These are phyloP conservation scores for Apantesis nais DNA, from an alignment of 2,888 invertebrate species.

Conservation along the genomic window DNA sequence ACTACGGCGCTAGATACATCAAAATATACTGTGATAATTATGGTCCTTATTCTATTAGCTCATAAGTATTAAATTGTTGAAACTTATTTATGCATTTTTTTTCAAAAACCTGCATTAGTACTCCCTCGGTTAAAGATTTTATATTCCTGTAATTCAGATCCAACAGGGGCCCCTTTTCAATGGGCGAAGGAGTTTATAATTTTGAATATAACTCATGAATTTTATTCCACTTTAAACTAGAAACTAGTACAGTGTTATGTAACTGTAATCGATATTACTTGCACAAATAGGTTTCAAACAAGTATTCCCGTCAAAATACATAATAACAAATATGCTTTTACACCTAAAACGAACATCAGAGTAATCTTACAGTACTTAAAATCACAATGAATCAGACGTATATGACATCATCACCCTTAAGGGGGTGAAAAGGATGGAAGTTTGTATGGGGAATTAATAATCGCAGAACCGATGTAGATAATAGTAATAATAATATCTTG, in stretches of 20 bases:
- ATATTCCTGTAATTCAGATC: background rate
- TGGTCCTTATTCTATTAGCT: constrained; percentile 1
- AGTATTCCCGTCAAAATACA: background rate
- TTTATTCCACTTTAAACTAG: too few species aligned
- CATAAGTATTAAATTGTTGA: background rate
- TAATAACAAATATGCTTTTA: background rate
- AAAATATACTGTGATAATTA: background rate
- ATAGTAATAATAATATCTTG: too few species aligned
- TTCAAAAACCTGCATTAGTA: too few species aligned
- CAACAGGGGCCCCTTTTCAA: background rate
- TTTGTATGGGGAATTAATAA: too few species aligned
- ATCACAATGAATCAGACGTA: background rate
- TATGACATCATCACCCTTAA: too few species aligned
- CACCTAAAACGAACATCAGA: background rate
- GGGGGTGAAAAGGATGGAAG: too few species aligned
- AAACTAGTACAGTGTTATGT: background rate
- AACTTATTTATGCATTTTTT: constrained; percentile 4
- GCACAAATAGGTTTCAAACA: background rate
- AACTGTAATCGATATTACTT: background rate
- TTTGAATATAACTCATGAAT: background rate
- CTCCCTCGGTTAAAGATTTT: too few species aligned
- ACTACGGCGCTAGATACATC: background rate
- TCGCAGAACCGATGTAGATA: too few species aligned
- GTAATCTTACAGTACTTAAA: constrained; percentile 2
- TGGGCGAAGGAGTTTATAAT: background rate